Conservation (phyloP, 2,888 invertebrate species). For the Sericinus montela region DNA sequence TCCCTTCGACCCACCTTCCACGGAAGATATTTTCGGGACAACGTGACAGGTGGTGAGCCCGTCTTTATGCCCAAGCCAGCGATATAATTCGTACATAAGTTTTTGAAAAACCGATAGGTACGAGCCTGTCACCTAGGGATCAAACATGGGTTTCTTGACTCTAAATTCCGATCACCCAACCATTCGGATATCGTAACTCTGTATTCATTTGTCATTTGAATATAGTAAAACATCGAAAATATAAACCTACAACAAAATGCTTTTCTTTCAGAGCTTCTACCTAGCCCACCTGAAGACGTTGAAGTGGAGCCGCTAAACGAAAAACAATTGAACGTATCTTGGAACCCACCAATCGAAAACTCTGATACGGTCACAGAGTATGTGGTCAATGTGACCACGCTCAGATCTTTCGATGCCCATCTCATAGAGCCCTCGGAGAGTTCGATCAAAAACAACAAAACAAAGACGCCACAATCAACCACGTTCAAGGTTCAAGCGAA, state of each 20-base stretch:
- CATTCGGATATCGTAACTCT: no score
- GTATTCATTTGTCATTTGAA: background rate
- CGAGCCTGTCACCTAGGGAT: no score
- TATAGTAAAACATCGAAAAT: no score
- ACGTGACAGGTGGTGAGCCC: no score
- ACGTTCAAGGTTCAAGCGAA: conserved; percentile 79
- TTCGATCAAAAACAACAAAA: conserved; percentile 45
- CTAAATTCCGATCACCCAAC: no score
- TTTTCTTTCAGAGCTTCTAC: conserved; percentile 81
- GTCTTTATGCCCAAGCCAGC: no score
- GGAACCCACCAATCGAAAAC: conserved; percentile 83
- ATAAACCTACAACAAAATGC: background rate
- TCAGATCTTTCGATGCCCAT: conserved; percentile 83
- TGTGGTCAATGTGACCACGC: conserved; percentile 84
- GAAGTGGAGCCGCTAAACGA: conserved; percentile 86
- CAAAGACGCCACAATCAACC: conserved; percentile 42
- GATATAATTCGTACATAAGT: no score
- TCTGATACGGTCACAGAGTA: conserved; percentile 83
- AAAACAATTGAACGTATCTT: conserved; percentile 84
- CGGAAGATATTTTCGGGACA: no score
- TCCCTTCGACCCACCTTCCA: no score
- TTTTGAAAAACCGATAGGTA: no score
- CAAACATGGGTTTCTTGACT: no score
- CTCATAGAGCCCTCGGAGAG: conserved; percentile 70
- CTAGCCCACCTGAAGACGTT: conserved; percentile 86